Evolutionary conservation across 2,797 vertebrate species (phyloP), one percentile per base, ranked within the genome.

Genomic region (Dicrostonyx torquatus): DNA sequence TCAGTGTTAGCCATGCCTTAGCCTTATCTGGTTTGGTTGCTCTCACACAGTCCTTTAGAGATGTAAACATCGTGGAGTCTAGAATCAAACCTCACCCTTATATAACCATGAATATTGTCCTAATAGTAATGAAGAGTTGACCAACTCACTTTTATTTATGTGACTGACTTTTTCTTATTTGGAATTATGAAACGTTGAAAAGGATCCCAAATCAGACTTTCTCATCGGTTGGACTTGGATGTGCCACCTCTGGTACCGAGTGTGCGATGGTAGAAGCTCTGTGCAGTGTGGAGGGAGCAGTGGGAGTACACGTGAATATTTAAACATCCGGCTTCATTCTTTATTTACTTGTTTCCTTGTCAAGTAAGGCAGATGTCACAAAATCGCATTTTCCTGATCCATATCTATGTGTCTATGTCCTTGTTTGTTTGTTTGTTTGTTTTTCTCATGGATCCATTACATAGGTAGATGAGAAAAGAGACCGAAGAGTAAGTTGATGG

Each of bases 1-100:
- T 98, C 97, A 97, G 78, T 12, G 29, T 91, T 96, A 96, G 66
- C 62, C 92, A 66, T 78, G 84, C 96, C 48, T 76, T 12, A 96
- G 83, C 97, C 93, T 96, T 77, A 70, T 48, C 72, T 86, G 87
- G 78, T n/a, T 26, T 86, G 37, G 48, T 48, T 96, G n/a, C 82
- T 78, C 96, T 97, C 95, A 96, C 79, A 43, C 92, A 88, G 92
- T 91, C 83, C 96, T 80, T 96, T 24, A 75, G 3, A 97, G 90
- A 93, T 88, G 70, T 86, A 89, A 95, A 94, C 95, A 91, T 92
- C 83, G 87, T 87, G 48, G 77, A 58, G 17, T 94, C 88, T 90
- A 58, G 53, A 95, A 64, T 94, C 60, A 90, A 80, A 17, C 79
- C 72, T 55, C 90, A 84, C 94, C 79, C 92, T 95, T 96, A 53